A percentile compares a stretch with the other conserved stretches of the same genome.
Evolutionary conservation across 2,888 invertebrate genomes (phyloP).

Genomic region (Eueremaeus valkanovi): DNA sequence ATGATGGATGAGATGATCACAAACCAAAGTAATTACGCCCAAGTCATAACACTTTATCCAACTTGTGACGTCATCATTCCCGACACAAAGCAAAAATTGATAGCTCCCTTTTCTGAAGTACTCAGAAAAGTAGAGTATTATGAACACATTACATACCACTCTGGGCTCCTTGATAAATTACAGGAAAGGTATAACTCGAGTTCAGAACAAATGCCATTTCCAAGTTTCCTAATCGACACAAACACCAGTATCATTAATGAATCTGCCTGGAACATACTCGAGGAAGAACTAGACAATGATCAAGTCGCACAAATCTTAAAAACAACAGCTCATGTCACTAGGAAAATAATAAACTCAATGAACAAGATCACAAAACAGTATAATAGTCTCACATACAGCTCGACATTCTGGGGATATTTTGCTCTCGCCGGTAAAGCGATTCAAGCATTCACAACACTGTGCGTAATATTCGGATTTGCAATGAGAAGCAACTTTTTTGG

Average conservation of each 20-base stretch:
- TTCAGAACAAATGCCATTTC: not conserved
- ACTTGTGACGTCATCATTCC: not conserved
- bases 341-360: not conserved
- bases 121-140: not conserved
- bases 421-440: not conserved
- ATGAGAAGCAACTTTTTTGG: not conserved
- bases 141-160: not conserved
- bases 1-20: not conserved
- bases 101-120: not conserved
- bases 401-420: not conserved
- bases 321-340: not conserved
- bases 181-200: not conserved
- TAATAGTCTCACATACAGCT: not conserved
- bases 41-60: not conserved
- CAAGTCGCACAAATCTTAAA: not conserved
- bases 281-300: not conserved
- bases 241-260: not conserved
- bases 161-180: not conserved
- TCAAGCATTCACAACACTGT: not conserved
- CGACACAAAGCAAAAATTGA: not conserved
- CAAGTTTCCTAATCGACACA: not conserved
- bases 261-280: not conserved
- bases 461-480: not conserved
- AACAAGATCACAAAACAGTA: not conserved
- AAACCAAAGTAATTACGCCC: not conserved